Conservation (phyloP, 2,797 vertebrate genomes). For the Ctenopoma kingsleyae region DNA sequence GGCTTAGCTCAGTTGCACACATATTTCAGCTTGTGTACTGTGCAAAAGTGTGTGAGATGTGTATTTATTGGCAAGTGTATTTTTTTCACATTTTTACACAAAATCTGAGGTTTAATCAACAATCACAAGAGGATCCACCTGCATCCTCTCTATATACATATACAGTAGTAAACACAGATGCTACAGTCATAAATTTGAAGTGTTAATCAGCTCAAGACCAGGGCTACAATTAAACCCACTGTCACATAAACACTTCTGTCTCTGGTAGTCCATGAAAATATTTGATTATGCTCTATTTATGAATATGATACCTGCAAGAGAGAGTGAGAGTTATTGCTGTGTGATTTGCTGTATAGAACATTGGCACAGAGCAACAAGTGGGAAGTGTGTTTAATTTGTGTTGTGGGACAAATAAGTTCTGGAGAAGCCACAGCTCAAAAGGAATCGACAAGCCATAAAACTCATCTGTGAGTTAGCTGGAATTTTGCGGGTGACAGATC, state of each 20-base stretch:
- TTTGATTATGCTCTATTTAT: conserved; percentile 35
- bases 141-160: conserved; percentile 18
- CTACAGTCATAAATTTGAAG: conserved; percentile 41
- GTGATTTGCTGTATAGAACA: conserved; percentile 1
- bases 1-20: neutral
- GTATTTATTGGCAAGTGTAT: neutral
- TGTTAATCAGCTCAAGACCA: conserved; percentile 55
- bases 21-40: neutral
- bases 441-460: conserved; percentile 45
- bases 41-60: neutral
- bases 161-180: conserved; percentile 55
- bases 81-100: conserved; percentile 1
- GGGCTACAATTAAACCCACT: conserved; percentile 49
- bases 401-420: conserved; percentile 31
- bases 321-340: conserved; percentile 24
- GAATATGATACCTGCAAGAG: conserved; percentile 31
- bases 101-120: conserved; percentile 29
- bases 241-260: conserved; percentile 43
- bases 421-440: conserved; percentile 37
- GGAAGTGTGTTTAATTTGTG: conserved; percentile 37
- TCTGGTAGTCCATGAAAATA: conserved; percentile 29
- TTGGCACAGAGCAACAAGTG: conserved; percentile 10
- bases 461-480: conserved; percentile 23
- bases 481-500: conserved; percentile 11
- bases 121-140: conserved; percentile 40